Percentiles rank a stretch among this genome's conserved stretches.
phyloP scores from a whole-genome alignment of 2,797 vertebrate species.

The Leptodactylus fallax region DNA sequence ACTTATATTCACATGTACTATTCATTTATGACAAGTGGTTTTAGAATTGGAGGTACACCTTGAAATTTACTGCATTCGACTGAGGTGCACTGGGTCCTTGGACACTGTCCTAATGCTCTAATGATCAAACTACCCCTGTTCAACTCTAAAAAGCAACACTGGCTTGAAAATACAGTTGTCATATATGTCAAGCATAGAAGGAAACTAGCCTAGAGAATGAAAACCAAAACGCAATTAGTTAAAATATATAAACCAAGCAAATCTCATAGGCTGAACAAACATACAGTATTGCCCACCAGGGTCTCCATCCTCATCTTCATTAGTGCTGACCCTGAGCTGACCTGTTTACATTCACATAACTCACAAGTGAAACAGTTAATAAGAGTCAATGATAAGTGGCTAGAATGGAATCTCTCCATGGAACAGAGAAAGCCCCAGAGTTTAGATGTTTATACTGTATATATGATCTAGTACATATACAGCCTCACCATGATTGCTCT shows the following conservation, averaged over 20 bases:
- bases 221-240: not conserved
- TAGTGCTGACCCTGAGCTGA: slow-evolving; percentile 3
- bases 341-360: slow-evolving; percentile 7
- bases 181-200: not conserved
- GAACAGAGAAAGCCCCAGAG: not conserved
- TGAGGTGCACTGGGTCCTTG: not conserved
- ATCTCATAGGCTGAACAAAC: not conserved
- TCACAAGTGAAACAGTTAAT: slow-evolving; percentile 12
- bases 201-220: not conserved
- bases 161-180: not conserved
- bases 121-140: not conserved
- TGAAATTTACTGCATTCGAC: too few species aligned
- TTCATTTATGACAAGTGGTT: too few species aligned
- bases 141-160: not conserved
- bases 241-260: not conserved
- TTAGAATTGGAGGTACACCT: too few species aligned
- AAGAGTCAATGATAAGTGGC: not conserved
- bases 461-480: not conserved
- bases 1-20: too few species aligned
- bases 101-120: not conserved
- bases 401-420: not conserved
- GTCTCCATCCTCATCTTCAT: slow-evolving; percentile 3
- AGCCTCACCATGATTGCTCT: slow-evolving; percentile 26
- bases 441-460: slow-evolving; percentile 33
- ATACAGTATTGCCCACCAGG: not conserved